Evolutionary conservation across 2,888 invertebrate species (phyloP), one percentile per base, ranked within the genome.

Genomic region (Elegia similella): DNA sequence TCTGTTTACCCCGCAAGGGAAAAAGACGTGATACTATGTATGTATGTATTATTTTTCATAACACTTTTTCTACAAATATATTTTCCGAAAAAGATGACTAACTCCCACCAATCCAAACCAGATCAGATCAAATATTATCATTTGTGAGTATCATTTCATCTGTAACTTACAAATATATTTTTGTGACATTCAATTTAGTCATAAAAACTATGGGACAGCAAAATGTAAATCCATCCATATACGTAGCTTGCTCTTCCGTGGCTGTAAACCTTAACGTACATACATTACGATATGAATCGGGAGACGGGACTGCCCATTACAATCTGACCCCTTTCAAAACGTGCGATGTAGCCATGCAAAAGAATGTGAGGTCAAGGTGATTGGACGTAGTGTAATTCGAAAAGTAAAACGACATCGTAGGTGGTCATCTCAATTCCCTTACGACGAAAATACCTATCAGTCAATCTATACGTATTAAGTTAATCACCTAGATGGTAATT

Each of bases 351-450:
- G 38, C 10, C 12, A 38, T 38, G 12, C 38, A 38, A n/a, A 38
- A 12, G 38, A 38, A n/a, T 38, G 38, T 38, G 0, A 59, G 59
- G 60, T 62, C 63, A 60, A 62, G 61, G 64, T 67, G 58, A 57
- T 62, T 66, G 62, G 55, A 57, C 66, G 64, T 62, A 59, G 58
- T 65, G 34, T 59, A 56, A 59, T 59, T 59, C 56, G 53, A 56
- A 57, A 55, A 57, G 57, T 59, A 55, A 47, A 55, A 54, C 55
- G 52, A 52, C 46, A 57, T 60, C 52, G 55, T 56, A 56, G 56
- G 59, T 56, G 55, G 56, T 46, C 17, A 46, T 23, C 44, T 46
- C 23, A 17, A 17, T 12, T 46, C 12, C n/a, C 10, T 12, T 38
- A 1, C 38, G 10, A 38, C 38, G 12, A 12, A 38, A n/a, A 38